Evolutionary conservation across 1,140 invertebrate species (phyloP), one percentile per base, ranked within the genome.

Genomic region (Trichonephila clavata): DNA sequence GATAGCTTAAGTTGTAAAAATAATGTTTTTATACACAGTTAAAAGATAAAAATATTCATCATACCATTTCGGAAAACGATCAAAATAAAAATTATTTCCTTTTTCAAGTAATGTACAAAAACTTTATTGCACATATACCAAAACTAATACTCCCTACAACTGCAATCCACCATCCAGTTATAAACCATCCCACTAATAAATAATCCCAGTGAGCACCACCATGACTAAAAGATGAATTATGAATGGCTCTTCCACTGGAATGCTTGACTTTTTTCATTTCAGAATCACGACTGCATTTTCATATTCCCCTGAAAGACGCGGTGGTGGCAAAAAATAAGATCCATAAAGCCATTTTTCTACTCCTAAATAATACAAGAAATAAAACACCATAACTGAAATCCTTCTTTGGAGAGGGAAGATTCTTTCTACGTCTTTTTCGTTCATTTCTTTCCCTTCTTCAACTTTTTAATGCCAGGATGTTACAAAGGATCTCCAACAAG

Each of bases 311-410:
- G 13, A 63, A 59, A 68, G 24, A 68, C 10, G 24, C 7, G 63
- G 63, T 50, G 50, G 63, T n/a, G 63, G 21, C n/a, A n/a, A n/a
- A 68, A 68, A 24, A 68, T 68, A 24, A 24, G 61, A 57, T 77
- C 87, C 65, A 61, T 39, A 50, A 24, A 21, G 60, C 61, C 87
- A 71, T 57, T 89, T 89, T 77, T 89, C 65, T 32, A 43, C 43
- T 77, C 87, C 87, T 89, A 77, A 89, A 89, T 89, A 89, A 89
- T 89, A 89, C 63, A 57, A 68, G 87, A 77, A 77, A 89, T 89
- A 89, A 89, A 89, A 89, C n/a, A 87, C 32, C 59, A 57, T 61
- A 63, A 39, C 86, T 39, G 32, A 87, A 87, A 87, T 87, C 86
- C 61, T 87, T 39, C 86, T 7, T 32, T 63, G 32, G 27, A 63